Conservation (phyloP, 2,113 vertebrate genomes). For the Sebastes schlegelii region DNA sequence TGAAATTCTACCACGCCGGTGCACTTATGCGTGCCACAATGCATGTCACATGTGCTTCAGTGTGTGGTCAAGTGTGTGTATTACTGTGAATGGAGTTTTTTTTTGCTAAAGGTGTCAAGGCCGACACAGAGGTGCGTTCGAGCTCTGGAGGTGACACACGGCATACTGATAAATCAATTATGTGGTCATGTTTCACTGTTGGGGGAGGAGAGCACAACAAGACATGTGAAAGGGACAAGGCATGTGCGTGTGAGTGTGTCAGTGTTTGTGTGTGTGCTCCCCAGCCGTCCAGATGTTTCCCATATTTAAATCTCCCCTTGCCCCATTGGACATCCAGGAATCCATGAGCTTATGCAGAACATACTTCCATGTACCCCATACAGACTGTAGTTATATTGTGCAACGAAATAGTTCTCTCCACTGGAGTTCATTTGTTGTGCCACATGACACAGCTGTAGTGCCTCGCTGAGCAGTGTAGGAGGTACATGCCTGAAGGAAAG, state of each 20-base stretch:
- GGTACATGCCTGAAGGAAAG: constrained; percentile 25
- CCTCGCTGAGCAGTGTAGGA: constrained; percentile 34
- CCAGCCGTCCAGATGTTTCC: constrained; percentile 81
- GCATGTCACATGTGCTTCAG: constrained; percentile 23
- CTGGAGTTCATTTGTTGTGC: constrained; percentile 37
- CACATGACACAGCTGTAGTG: constrained; percentile 47
- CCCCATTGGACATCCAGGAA: constrained; percentile 68
- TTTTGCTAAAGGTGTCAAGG: constrained; percentile 50
- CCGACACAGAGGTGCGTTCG: constrained; percentile 32
- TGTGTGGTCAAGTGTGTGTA: constrained; percentile 17
- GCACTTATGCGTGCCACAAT: constrained; percentile 4
- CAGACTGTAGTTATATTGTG: constrained; percentile 43
- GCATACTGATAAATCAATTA: constrained; percentile 79
- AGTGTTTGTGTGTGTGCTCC: constrained; percentile 10
- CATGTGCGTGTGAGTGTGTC: not conserved
- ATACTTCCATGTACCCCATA: constrained; percentile 56
- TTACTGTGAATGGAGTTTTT: not conserved
- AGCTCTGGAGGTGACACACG: constrained; percentile 59
- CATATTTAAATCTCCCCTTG: constrained; percentile 68
- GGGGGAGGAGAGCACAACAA: constrained; percentile 54
- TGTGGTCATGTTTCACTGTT: constrained; percentile 75
- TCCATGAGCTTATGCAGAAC: constrained; percentile 76
- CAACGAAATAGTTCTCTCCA: constrained; percentile 51
- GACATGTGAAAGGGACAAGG: constrained; percentile 35
- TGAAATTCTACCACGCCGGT: constrained; percentile 50